A percentile compares a stretch with the other conserved stretches of the same genome.
These are phyloP conservation scores for Erethizon dorsatum DNA, from an alignment of 2,797 vertebrate species.

Conservation along the genomic window DNA sequence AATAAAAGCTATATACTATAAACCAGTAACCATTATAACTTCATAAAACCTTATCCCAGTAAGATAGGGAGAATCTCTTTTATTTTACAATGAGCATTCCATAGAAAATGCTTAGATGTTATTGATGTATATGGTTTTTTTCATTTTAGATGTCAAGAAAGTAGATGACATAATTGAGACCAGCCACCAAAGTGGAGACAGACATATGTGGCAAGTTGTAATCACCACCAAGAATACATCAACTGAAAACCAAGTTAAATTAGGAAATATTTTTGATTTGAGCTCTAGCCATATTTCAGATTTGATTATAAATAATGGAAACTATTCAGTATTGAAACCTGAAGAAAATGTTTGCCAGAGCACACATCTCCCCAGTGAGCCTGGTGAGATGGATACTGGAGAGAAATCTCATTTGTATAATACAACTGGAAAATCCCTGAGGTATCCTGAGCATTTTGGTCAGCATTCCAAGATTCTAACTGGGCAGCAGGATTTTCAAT, in stretches of 20 bases:
- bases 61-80: neutral
- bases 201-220: neutral
- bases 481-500: neutral
- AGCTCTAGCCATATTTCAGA: neutral
- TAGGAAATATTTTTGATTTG: neutral
- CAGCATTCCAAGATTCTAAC: neutral
- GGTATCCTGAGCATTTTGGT: neutral
- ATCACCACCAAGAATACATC: neutral
- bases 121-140: neutral
- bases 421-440: neutral
- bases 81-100: neutral
- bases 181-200: neutral
- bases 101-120: neutral
- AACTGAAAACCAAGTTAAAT: neutral
- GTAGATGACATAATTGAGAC: neutral
- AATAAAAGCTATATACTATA: neutral
- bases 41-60: neutral
- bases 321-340: neutral
- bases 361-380: neutral
- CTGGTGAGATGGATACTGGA: neutral
- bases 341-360: neutral
- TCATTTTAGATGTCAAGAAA: constrained; percentile 9
- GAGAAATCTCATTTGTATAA: neutral
- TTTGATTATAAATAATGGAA: neutral
- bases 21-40: neutral